phyloP scores from a whole-genome alignment of 2,113 vertebrate species.

The Monopterus albus region DNA sequence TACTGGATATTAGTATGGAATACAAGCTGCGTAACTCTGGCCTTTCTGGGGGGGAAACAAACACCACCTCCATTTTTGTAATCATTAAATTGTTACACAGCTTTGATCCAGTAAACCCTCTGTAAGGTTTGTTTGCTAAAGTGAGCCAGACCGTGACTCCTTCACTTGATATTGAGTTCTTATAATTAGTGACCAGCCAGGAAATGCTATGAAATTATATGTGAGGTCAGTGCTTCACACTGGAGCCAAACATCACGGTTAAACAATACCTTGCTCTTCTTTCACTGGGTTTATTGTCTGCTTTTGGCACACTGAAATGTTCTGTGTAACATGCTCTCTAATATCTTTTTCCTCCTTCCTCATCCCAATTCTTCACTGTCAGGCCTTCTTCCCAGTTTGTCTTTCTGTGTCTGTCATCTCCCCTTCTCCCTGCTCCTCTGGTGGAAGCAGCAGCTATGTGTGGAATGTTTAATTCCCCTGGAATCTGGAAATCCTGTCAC shows the following conservation, averaged over 20 bases:
- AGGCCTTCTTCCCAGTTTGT: conserved; percentile 21
- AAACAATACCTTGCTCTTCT: not conserved
- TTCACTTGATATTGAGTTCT: conserved; percentile 23
- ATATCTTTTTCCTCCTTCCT: conserved; percentile 34
- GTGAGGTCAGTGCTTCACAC: conserved; percentile 12
- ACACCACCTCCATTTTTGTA: not conserved
- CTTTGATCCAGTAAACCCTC: conserved; percentile 41
- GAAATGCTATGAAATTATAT: conserved; percentile 1
- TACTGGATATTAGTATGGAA: conserved; percentile 10
- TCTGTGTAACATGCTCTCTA: conserved; percentile 12
- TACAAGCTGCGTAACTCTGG: not conserved
- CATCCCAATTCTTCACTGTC: conserved; percentile 53
- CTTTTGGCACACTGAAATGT: conserved; percentile 29
- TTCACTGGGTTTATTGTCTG: conserved; percentile 25
- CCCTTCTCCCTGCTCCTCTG: conserved; percentile 25
- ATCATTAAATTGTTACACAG: conserved; percentile 10
- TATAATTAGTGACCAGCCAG: conserved; percentile 53
- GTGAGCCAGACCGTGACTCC: conserved; percentile 46
- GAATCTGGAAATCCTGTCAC: conserved; percentile 60
- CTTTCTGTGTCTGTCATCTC: conserved; percentile 28
- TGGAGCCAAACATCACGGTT: conserved; percentile 19
- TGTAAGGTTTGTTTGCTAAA: conserved; percentile 49
- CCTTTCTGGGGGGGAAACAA: not conserved
- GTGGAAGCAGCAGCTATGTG: conserved; percentile 62
- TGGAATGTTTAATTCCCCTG: conserved; percentile 68